Evolutionary conservation across 2,113 vertebrate species (phyloP).

Genomic region (Heptranchias perlo): DNA sequence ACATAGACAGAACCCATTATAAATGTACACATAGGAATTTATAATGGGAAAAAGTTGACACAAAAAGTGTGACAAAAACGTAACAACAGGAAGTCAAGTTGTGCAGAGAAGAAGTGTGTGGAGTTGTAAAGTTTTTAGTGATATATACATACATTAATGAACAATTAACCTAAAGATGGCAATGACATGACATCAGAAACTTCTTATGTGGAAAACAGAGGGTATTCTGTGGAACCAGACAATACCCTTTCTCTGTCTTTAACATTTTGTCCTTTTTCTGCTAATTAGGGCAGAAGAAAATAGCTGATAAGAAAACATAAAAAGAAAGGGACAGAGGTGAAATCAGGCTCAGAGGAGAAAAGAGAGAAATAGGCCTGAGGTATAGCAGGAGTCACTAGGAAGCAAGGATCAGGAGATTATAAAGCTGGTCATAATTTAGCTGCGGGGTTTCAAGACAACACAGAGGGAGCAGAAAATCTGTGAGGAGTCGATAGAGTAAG

Average conservation of each 20-base stretch:
- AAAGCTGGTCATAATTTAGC: conserved; percentile 27
- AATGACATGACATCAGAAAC: not conserved
- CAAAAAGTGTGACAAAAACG: not conserved
- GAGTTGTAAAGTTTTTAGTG: not conserved
- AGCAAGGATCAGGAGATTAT: conserved; percentile 11
- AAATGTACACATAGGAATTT: not conserved
- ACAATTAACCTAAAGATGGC: not conserved
- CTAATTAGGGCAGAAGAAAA: conserved; percentile 28
- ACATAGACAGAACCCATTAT: not conserved
- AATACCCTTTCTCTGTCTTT: not conserved
- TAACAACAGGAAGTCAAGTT: not conserved
- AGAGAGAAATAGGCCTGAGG: not conserved
- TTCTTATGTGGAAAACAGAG: not conserved
- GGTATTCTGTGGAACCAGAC: not conserved
- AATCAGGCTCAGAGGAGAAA: not conserved
- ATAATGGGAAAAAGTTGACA: not conserved
- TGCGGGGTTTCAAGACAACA: not conserved
- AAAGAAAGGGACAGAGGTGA: conserved; percentile 20
- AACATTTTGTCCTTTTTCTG: not conserved
- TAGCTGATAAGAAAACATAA: not conserved
- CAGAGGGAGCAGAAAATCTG: conserved; percentile 13
- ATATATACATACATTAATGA: not conserved
- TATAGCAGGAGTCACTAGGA: not conserved
- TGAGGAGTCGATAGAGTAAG: conserved; percentile 18
- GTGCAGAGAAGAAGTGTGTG: not conserved